Evolutionary conservation across 2,888 invertebrate species (phyloP).

Genomic region (Caenorhabditis japonica): DNA sequence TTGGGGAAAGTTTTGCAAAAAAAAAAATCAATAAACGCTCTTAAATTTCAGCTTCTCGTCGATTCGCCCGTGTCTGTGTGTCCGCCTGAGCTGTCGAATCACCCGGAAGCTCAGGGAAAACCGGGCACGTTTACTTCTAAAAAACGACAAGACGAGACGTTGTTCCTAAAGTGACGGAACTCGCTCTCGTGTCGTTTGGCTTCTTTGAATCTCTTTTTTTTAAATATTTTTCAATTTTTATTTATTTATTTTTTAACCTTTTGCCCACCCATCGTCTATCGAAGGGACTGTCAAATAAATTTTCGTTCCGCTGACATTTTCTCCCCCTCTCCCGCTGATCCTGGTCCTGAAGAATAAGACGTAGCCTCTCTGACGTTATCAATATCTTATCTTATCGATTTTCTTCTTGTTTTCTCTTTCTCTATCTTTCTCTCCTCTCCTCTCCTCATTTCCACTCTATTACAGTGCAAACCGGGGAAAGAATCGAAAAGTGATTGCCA

Average conservation of each 20-base stretch:
- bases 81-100: slow-evolving; percentile 89
- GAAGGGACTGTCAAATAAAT: slow-evolving; percentile 22
- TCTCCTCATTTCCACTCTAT: neutral
- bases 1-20: too few relatives aligned
- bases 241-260: neutral
- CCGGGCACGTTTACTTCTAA: slow-evolving; percentile 92
- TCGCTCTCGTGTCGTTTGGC: neutral
- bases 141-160: slow-evolving; percentile 80
- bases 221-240: neutral
- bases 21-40: neutral
- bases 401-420: neutral
- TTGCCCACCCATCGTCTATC: neutral
- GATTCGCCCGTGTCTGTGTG: slow-evolving; percentile 75
- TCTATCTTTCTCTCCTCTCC: neutral
- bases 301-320: neutral
- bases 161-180: slow-evolving; percentile 50
- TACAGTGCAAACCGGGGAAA: slow-evolving; percentile 43
- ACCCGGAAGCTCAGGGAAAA: slow-evolving; percentile 97
- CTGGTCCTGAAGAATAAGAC: too few relatives aligned
- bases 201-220: neutral
- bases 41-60: slow-evolving; percentile 48
- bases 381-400: slow-evolving; percentile 27
- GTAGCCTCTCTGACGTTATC: too few relatives aligned
- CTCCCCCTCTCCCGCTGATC: slow-evolving; percentile 11
- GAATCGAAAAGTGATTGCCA: slow-evolving; percentile 28